Evolutionary conservation across 2,113 vertebrate genomes (phyloP), one percentile per base, ranked within the genome.

Genomic region (Conger conger): DNA sequence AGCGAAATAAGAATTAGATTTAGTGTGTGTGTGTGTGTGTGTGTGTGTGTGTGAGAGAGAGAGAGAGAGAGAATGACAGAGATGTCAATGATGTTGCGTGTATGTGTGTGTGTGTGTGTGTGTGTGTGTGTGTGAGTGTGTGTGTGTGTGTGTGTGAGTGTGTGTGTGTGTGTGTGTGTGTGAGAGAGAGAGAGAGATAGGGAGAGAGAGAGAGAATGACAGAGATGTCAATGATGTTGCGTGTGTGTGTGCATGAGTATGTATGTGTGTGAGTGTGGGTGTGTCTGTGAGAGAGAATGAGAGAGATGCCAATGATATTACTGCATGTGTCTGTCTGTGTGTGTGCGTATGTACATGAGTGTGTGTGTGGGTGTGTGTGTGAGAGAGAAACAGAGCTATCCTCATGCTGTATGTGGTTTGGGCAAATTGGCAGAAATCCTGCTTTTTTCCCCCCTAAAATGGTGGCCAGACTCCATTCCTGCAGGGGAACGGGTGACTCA

Each of bases 61-160:
- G 8, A 57, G 16, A 40, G 3, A 0, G 81, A 68, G 54, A 38
- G 81, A 27, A 50, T 63, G 54, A 11, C n/a, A 33, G 36, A 23
- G 81, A 27, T 8, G 13, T 13, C 20, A 3, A n/a, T 1, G 5
- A 35, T 40, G 60, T n/a, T 23, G 9, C 17, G 30, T 81, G 81
- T 82, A 88, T 89, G 89, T 89, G 63, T 73, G 63, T 73, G 40
- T 35, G 57, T 82, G 81, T 82, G 81, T 68, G 81, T 23, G 57
- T 38, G 57, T 27, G 33, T 68, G 57, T 40, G 57, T n/a, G 57
- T 16, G 37, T n/a, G 82, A 27, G 60, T 23, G 33, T 36, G 35
- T 81, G 83, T 82, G 88, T 90, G 90, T 88, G 27, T 76, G 68
- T 76, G 68, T 76, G 68, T 76, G 68, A 30, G 68, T n/a, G 20